These are phyloP conservation scores for Xiphophorus maculatus DNA, from an alignment of 2,113 vertebrate species.

Conservation along the genomic window DNA sequence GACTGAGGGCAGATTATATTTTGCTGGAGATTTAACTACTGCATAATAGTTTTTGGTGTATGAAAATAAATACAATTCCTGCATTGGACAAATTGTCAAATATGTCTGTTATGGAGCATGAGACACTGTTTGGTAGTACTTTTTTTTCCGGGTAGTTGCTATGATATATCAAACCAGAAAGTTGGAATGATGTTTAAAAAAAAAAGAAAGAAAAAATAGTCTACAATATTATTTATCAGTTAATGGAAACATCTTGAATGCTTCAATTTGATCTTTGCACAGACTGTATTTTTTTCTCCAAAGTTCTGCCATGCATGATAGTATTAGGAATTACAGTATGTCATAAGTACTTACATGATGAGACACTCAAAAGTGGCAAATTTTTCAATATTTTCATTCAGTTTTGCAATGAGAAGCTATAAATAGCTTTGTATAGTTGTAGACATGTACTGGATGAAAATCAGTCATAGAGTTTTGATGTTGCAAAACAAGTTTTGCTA, in stretches of 20 bases:
- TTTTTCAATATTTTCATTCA: not conserved
- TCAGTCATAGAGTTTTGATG: not conserved
- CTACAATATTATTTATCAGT: not conserved
- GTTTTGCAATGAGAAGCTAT: not conserved
- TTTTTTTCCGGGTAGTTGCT: not conserved
- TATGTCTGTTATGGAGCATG: not conserved
- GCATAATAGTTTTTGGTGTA: not conserved
- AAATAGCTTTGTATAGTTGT: not conserved
- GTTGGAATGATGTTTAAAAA: not conserved
- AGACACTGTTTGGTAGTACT: not conserved
- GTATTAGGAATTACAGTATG: not conserved
- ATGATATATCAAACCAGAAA: not conserved
- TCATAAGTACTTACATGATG: not conserved
- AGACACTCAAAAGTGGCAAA: not conserved
- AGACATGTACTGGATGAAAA: not conserved
- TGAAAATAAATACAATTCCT: constrained; percentile 1
- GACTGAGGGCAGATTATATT: constrained; percentile 72
- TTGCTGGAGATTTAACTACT: not conserved
- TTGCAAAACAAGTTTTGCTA: not conserved
- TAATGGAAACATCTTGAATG: not conserved
- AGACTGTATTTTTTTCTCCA: not conserved
- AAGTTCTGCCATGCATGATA: not conserved
- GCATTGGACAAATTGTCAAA: not conserved
- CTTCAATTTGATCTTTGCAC: not conserved
- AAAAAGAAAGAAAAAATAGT: not conserved